Evolutionary conservation across 1,140 invertebrate genomes (phyloP).

Genomic region (Trachelipus rathkii): DNA sequence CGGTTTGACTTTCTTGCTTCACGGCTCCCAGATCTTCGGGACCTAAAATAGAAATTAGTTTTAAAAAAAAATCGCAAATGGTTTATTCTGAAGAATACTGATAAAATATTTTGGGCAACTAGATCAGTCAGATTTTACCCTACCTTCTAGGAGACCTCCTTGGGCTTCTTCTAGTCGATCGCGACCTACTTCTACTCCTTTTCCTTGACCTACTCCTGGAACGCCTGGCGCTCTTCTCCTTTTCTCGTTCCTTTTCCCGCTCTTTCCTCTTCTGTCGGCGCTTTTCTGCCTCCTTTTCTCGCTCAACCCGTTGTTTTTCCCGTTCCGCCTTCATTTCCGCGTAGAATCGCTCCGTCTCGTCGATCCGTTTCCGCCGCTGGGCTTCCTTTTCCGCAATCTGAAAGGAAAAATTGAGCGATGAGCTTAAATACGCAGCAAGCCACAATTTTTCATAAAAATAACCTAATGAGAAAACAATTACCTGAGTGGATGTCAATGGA

Average conservation of each 20-base stretch:
- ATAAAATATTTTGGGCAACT: too few species aligned
- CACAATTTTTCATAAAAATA: not conserved
- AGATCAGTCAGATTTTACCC: not conserved
- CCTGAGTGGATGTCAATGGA: slow-evolving; percentile 22
- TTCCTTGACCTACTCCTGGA: not conserved
- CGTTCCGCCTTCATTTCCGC: slow-evolving; percentile 23
- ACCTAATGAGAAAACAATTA: not conserved
- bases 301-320: slow-evolving; percentile 21
- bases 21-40: not conserved
- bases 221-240: slow-evolving; percentile 13
- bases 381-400: slow-evolving; percentile 31
- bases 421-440: not conserved
- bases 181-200: slow-evolving; percentile 17
- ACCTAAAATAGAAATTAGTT: not conserved
- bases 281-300: slow-evolving; percentile 24
- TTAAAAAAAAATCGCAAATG: too few species aligned
- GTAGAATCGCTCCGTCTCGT: slow-evolving; percentile 20
- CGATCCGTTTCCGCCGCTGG: slow-evolving; percentile 23
- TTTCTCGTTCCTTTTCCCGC: slow-evolving; percentile 17
- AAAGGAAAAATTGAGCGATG: not conserved
- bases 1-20: not conserved
- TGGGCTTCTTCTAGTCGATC: slow-evolving; percentile 10
- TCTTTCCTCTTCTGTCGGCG: slow-evolving; percentile 3
- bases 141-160: slow-evolving; percentile 28
- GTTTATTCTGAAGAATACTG: too few species aligned